Evolutionary conservation across 2,113 vertebrate genomes (phyloP), one percentile per base, ranked within the genome.

Genomic region (Struthio camelus): DNA sequence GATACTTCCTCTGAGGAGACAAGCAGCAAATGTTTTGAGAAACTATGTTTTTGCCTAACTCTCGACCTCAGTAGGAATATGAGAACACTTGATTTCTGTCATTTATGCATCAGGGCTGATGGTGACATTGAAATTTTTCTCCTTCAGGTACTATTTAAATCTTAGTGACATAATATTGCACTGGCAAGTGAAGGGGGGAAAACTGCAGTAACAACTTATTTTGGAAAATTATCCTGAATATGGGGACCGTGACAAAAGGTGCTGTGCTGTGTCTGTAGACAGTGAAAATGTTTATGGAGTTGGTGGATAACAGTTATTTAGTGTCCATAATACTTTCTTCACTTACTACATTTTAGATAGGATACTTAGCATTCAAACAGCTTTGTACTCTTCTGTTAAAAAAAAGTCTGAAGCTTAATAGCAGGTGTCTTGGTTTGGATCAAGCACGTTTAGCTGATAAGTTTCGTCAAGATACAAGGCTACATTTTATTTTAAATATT

Each of bases 81-180:
- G 25, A 4, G 18, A 81, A 44, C 56, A 14, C 28, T 65, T 34
- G 4, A 40, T 65, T 86, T 62, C n/a, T 83, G 13, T 77, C 3
- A 0, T 56, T 90, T 50, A 34, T 66, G 7, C 13, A 14, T 14
- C 0, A 0, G 59, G n/a, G 44, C 72, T 61, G 28, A 65, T n/a
- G 14, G 22, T 32, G 20, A 67, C 34, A 75, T 6, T 36, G 38
- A 44, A 13, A 2, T 10, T 34, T 46, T 80, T 89, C 59, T 50
- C 11, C 34, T 92, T 76, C 10, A 16, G 23, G 2, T 44, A 6
- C 18, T 15, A 24, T 50, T 87, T 69, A 50, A 53, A 25, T 80
- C 50, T 24, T 27, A 59, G 54, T 51, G 38, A 76, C 34, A 53
- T 73, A 42, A 46, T 19, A 51, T 11, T 58, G 4, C 50, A 22